These are phyloP conservation scores for Sebastes jordani DNA, from an alignment of 2,797 vertebrate genomes.

Conservation along the genomic window DNA sequence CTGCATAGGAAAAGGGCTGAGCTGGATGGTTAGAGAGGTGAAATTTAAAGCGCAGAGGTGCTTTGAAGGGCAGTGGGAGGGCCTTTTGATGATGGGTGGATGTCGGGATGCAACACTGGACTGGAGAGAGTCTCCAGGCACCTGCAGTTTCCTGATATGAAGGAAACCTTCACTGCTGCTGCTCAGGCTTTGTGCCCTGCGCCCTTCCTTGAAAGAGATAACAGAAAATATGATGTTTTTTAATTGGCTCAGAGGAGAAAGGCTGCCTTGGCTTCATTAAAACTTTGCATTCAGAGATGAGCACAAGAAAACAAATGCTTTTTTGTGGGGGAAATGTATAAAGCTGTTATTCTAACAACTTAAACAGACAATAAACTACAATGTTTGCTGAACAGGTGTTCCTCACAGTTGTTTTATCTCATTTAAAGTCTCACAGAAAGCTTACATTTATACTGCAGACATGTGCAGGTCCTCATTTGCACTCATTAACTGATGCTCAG, in stretches of 20 bases:
- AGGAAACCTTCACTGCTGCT: slow-evolving; percentile 17
- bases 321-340: neutral
- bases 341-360: neutral
- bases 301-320: neutral
- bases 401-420: neutral
- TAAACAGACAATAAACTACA: neutral
- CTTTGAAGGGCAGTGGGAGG: slow-evolving; percentile 79
- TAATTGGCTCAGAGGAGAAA: slow-evolving; percentile 10
- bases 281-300: neutral
- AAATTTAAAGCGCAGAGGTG: slow-evolving; percentile 81
- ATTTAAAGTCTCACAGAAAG: neutral
- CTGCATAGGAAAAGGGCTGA: slow-evolving; percentile 80
- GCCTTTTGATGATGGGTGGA: slow-evolving; percentile 37
- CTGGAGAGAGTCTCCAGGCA: neutral
- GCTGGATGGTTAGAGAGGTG: slow-evolving; percentile 80
- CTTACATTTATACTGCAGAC: neutral
- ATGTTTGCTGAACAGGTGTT: slow-evolving; percentile 8
- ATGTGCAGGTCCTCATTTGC: too few relatives aligned
- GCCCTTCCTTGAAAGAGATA: slow-evolving; percentile 5
- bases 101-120: slow-evolving; percentile 19
- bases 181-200: neutral
- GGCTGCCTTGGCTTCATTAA: neutral
- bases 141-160: slow-evolving; percentile 25
- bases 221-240: neutral
- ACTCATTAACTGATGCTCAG: too few relatives aligned